Evolutionary conservation across 2,888 invertebrate genomes (phyloP).

Genomic region (Drosophila algonquin): DNA sequence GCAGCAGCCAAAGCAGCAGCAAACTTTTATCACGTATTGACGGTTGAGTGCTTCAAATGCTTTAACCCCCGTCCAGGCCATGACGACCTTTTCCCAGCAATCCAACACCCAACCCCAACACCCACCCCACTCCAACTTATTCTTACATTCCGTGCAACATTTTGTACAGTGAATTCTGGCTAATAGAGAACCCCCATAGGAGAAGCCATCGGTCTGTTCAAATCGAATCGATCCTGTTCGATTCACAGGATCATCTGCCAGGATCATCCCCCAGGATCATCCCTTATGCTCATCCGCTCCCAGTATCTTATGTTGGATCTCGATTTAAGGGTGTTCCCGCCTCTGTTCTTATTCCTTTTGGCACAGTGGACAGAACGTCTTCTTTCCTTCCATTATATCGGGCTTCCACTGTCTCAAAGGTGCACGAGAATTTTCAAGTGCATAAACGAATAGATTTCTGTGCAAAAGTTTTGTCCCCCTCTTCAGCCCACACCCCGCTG

Average conservation of each 20-base stretch:
- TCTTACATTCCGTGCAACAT: not conserved
- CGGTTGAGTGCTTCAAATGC: slow-evolving; percentile 59
- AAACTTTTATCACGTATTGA: slow-evolving; percentile 75
- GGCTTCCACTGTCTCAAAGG: slow-evolving; percentile 41
- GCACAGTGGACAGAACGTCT: too few species aligned
- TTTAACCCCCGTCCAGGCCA: slow-evolving; percentile 23
- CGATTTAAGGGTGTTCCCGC: too few species aligned
- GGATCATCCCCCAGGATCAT: too few species aligned
- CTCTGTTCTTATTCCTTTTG: too few species aligned
- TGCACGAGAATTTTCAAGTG: slow-evolving; percentile 58
- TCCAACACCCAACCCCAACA: not conserved
- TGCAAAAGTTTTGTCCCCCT: slow-evolving; percentile 47
- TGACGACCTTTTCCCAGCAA: slow-evolving; percentile 18
- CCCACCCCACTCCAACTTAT: not conserved
- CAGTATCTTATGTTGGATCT: too few species aligned
- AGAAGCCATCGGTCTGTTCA: too few species aligned
- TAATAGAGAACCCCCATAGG: not conserved
- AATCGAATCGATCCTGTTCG: too few species aligned
- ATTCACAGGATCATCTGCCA: too few species aligned
- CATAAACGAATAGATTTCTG: slow-evolving; percentile 66
- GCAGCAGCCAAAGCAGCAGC: slow-evolving; percentile 26
- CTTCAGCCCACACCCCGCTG: too few species aligned
- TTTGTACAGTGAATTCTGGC: slow-evolving; percentile 5
- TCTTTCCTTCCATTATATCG: too few species aligned
- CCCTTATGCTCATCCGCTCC: too few species aligned